Evolutionary conservation across 1,140 invertebrate species (phyloP).

Genomic region (Camponotus vicinus): DNA sequence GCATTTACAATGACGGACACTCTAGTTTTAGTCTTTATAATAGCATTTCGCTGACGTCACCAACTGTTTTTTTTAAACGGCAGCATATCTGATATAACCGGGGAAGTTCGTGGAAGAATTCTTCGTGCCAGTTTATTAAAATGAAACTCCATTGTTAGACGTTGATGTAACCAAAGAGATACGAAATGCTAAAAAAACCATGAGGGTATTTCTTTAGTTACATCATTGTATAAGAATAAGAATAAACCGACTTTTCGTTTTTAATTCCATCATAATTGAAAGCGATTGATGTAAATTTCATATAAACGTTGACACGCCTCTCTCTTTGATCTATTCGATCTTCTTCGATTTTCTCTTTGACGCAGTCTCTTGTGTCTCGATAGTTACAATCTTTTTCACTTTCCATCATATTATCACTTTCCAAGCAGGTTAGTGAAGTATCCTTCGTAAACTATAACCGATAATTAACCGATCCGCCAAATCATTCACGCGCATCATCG

Average conservation of each 20-base stretch:
- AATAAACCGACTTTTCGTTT: neutral
- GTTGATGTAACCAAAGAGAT: neutral
- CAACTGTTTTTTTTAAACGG: conserved; percentile 22
- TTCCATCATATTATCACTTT: conserved; percentile 25
- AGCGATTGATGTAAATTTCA: conserved; percentile 15
- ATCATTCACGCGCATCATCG: conserved; percentile 51
- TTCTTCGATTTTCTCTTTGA: neutral
- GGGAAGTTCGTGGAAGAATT: conserved; percentile 26
- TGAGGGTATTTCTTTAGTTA: neutral
- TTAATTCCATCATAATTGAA: neutral
- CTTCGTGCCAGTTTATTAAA: neutral
- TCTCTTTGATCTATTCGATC: neutral
- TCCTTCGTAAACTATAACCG: neutral
- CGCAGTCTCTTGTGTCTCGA: neutral
- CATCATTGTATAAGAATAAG: neutral
- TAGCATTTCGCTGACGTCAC: conserved; percentile 36
- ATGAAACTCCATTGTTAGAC: neutral
- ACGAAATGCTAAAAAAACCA: neutral
- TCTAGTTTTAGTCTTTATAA: conserved; percentile 43
- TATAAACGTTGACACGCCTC: neutral
- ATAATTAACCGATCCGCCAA: neutral
- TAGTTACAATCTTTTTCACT: neutral
- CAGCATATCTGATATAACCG: conserved; percentile 21
- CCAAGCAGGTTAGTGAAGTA: conserved; percentile 1
- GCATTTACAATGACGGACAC: conserved; percentile 55